Percentiles rank a stretch among this genome's conserved stretches.
Evolutionary conservation across 2,888 invertebrate genomes (phyloP).

Genomic region (Chymomyza procnemis): DNA sequence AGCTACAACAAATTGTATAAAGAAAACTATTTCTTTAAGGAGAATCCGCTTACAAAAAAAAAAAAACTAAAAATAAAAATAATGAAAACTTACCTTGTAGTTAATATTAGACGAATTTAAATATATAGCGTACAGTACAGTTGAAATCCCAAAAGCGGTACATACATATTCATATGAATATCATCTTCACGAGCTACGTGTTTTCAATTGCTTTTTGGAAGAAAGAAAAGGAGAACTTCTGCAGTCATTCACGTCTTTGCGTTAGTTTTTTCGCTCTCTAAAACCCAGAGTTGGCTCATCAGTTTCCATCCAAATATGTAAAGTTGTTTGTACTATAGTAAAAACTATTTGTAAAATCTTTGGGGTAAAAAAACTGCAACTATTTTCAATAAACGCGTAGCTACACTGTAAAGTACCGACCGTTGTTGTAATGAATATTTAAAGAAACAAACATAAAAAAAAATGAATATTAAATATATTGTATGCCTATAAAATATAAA

Average conservation of each 20-base stretch:
- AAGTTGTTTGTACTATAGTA: background rate
- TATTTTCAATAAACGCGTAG: conserved; percentile 59
- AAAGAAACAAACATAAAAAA: too few species aligned
- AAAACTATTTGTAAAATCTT: background rate
- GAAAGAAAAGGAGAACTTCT: too few species aligned
- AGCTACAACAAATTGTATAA: conserved; percentile 19
- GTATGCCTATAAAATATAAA: conserved; percentile 31
- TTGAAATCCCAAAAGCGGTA: background rate
- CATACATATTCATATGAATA: too few species aligned
- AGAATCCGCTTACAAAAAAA: conserved; percentile 48
- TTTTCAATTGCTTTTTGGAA: too few species aligned
- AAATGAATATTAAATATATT: conserved; percentile 49
- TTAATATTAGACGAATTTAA: conserved; percentile 70
- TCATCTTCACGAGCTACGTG: too few species aligned
- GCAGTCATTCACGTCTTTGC: too few species aligned
- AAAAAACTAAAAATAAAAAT: too few species aligned
- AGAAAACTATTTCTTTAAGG: conserved; percentile 22
- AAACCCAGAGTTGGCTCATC: background rate
- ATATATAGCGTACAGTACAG: conserved; percentile 1
- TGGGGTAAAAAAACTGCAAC: too few species aligned
- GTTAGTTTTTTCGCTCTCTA: background rate
- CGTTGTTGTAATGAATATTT: conserved; percentile 45
- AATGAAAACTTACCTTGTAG: conserved; percentile 52
- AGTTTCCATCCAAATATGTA: background rate
- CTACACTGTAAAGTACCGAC: conserved; percentile 76